Evolutionary conservation across 2,888 invertebrate genomes (phyloP), one percentile per base, ranked within the genome.

Genomic region (Callyntrura sp.): DNA sequence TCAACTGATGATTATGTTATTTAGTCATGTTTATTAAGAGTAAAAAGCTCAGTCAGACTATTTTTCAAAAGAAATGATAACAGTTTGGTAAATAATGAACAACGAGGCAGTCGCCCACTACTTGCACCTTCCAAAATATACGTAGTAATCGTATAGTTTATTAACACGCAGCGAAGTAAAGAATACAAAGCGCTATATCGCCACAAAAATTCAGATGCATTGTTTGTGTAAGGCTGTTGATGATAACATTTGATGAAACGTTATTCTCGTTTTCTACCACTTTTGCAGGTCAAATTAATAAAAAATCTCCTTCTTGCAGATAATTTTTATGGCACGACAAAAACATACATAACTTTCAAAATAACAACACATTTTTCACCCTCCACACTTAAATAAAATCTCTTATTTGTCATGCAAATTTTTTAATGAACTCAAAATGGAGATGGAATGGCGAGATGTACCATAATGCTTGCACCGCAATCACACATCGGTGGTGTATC

Each of bases 271-370:
- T 78, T 57, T 79, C 57, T 76, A 25, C 12, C 11, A 20, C 25
- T 43, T 60, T 17, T 43, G 43, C 43, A 81, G 81, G 81, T 81
- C 60, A 81, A 81, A 20, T 79, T 11, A 28, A 57, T 55, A n/a
- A 14, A 45, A 35, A 57, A 55, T 6, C 9, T 55, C 17, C 6
- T 78, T 25, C 28, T 6, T 45, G 17, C 45, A 17, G 28, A 70
- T 70, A 70, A 8, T 25, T 51, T 76, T 76, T 76, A 48, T 20
- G 51, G 8, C 51, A 51, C 23, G n/a, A 76, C 45, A 28, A 14
- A n/a, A n/a, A n/a, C n/a, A n/a, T 55, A 11, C 45, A 45, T 45
- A 14, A 55, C 55, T 11, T 55, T 55, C 55, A 55, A 55, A 55
- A 55, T 4, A 55, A 14, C 14, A 55, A 55, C 45, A 60, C 11